Evolutionary conservation across 1,140 invertebrate genomes (phyloP).

Genomic region (Gyrodactylus bullatarudis): DNA sequence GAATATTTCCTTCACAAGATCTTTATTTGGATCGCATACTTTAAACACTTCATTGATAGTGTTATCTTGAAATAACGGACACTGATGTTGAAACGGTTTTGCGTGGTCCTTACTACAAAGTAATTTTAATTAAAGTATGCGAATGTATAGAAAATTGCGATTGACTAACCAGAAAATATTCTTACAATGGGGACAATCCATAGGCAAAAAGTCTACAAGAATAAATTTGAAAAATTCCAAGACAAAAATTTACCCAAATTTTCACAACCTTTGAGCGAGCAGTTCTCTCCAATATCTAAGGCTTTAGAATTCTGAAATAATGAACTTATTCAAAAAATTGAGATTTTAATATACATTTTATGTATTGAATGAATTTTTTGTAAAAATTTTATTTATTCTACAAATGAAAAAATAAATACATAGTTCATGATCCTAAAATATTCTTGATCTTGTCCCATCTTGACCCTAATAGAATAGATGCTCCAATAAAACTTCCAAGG

Average conservation of each 20-base stretch:
- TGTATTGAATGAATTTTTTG: too few relatives aligned
- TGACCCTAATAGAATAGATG: not conserved
- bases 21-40: not conserved
- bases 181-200: not conserved
- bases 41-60: not conserved
- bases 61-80: not conserved
- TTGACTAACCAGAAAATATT: too few relatives aligned
- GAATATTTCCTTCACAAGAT: not conserved
- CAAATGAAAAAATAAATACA: too few relatives aligned
- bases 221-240: not conserved
- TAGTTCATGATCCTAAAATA: not conserved
- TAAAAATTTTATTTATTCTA: too few relatives aligned
- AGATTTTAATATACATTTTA: too few relatives aligned
- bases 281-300: not conserved
- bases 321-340: too few relatives aligned
- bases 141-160: too few relatives aligned
- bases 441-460: not conserved
- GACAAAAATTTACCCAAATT: not conserved
- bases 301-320: too few relatives aligned
- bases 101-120: not conserved
- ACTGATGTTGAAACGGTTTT: not conserved
- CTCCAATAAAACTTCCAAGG: not conserved
- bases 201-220: not conserved
- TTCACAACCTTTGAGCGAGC: not conserved
- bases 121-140: too few relatives aligned